Percentiles rank a stretch among this genome's conserved stretches.
Conservation (phyloP, 2,113 vertebrate species). For the Candoia aspera region DNA sequence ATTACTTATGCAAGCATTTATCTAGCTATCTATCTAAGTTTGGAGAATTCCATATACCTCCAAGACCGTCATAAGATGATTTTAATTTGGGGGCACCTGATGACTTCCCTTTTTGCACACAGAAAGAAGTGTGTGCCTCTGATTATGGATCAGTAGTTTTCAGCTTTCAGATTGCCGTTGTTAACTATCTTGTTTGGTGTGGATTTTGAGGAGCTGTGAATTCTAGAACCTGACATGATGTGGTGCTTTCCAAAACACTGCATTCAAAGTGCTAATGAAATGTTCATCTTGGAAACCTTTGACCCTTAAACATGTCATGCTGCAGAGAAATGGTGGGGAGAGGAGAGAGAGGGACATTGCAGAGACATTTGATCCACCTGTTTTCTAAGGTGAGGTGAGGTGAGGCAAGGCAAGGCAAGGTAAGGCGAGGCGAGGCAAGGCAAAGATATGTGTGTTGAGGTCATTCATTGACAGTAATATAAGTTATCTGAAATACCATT, state of each 20-base stretch:
- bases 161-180: background rate
- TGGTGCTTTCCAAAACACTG: background rate
- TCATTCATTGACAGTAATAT: background rate
- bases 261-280: background rate
- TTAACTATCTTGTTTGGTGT: fast-evolving
- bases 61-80: background rate
- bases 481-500: background rate
- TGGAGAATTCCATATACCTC: background rate
- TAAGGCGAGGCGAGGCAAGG: background rate
- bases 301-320: background rate
- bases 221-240: background rate
- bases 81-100: background rate
- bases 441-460: background rate
- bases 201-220: conserved; percentile 18
- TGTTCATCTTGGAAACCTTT: background rate
- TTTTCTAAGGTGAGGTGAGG: too few species aligned
- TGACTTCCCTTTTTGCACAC: too few species aligned
- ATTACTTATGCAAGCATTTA: too few species aligned
- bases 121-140: background rate
- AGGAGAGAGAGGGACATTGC: background rate
- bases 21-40: background rate
- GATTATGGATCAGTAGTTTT: background rate
- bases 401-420: background rate
- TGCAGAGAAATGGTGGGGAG: background rate
- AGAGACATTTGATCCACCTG: too few species aligned